Evolutionary conservation across 2,113 vertebrate genomes (phyloP).

Genomic region (Scatophagus argus): DNA sequence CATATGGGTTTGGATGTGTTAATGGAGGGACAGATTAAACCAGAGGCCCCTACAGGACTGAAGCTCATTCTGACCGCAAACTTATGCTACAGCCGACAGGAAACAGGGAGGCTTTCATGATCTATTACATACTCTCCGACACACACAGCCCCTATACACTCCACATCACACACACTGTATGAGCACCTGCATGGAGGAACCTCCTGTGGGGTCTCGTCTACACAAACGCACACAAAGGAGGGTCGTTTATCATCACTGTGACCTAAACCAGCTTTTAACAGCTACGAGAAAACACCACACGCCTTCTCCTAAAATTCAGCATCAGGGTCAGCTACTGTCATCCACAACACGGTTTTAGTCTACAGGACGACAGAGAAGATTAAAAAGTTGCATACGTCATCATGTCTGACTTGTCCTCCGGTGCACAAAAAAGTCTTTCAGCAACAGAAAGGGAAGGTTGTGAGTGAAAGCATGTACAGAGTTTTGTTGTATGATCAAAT

Average conservation of each 20-base stretch:
- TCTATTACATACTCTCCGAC: conserved; percentile 21
- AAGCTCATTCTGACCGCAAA: conserved; percentile 14
- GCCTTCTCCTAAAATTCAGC: background rate
- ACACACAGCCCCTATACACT: conserved; percentile 48
- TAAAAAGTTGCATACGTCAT: conserved; percentile 60
- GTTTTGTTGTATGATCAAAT: background rate
- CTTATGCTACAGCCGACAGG: conserved; percentile 49
- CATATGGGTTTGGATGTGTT: conserved; percentile 61
- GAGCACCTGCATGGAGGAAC: conserved; percentile 59
- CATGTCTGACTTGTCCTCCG: conserved; percentile 79
- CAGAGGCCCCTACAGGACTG: background rate
- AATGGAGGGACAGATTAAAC: conserved; percentile 41
- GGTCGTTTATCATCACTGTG: conserved; percentile 43
- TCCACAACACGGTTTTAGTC: conserved; percentile 15
- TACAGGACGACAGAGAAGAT: conserved; percentile 1
- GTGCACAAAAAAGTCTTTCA: conserved; percentile 82
- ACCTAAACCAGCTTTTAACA: conserved; percentile 44
- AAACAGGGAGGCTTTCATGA: conserved; percentile 34
- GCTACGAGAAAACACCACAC: conserved; percentile 22
- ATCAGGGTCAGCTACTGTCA: conserved; percentile 1
- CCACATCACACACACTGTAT: conserved; percentile 8
- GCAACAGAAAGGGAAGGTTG: conserved; percentile 6
- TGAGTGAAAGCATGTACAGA: background rate
- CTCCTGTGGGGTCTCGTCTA: conserved; percentile 54
- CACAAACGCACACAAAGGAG: conserved; percentile 22